Base-by-base conservation (phyloP, 2,888 invertebrate genomes). In the Eupithecia dodoneata region DNA sequence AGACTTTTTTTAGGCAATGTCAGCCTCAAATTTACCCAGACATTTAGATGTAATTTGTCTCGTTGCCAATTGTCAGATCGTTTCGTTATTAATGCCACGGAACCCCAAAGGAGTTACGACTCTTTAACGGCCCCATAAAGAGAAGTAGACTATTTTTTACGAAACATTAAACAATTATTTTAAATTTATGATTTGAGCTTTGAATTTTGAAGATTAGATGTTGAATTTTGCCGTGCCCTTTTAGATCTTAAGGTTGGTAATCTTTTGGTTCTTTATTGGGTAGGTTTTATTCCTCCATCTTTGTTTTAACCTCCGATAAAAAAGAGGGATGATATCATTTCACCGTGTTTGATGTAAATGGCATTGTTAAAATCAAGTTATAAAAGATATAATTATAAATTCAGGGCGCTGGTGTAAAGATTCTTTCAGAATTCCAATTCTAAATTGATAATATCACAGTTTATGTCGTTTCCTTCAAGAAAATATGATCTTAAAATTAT, bases 121-220 rank as follows among this genome's bases (percentile, higher is more conserved):
- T 47, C 73, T 81, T 82, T 82, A 80, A 82, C 80, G 72, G 76
- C 76, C 75, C 79, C 79, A 81, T 81, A 81, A 82, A 81, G 76
- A 71, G 78, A 79, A 79, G 82, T 80, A 79, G 82, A 80, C 79
- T 77, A 79, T 81, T 82, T 82, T 81, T 80, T 75, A 81, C 76
- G 79, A 74, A 76, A 79, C 80, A 79, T 82, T 82, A 77, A 82
- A 78, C 78, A 82, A 82, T 81, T 82, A 81, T 77, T 79, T 49
- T 67, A 73, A 73, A 73, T 77, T 80, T 80, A 79, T 81, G 80
- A 80, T 80, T 78, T 79, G 76, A 71, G 76, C 65, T 65, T 63
- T 49, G 77, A 52, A 72, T 79, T 71, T 67, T 44, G 30, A 18
- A 6, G 30, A 72, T 72, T 49, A 76, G 66, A 55, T 55, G 63